Base-by-base conservation (phyloP, 2,888 invertebrate genomes). In the Agriopis aurantiaria region DNA sequence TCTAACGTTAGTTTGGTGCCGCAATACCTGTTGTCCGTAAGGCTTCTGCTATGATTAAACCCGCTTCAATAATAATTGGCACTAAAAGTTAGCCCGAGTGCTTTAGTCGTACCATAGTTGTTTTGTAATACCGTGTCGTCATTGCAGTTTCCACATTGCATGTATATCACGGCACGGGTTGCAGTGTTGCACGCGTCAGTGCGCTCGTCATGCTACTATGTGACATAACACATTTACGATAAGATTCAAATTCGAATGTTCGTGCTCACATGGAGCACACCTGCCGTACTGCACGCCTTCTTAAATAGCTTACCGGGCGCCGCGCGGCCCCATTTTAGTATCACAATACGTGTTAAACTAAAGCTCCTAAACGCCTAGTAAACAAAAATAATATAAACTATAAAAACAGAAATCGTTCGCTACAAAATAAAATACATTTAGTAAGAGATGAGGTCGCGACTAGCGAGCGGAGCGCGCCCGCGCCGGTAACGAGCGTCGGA, bases 341-440 rank as follows among this genome's bases (percentile, higher is more conserved):
- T 92, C 92, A 93, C 92, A 92, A 91, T 90, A 88, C 82, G 87
- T 87, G 90, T 89, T 75, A 86, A 91, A 91, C 89, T 88, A 90
- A 92, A 89, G 87, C 86, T 90, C 89, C 87, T 87, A 86, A 83
- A 85, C 85, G 85, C 83, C 85, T 88, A 85, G 79, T 82, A 88
- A 89, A 89, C 86, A 84, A 84, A 75, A 62, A 75, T 61, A 75
- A 71, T 71, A 75, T 75, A 77, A 82, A 85, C 84, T 84, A 86
- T 88, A 88, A 82, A 89, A 89, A 88, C 87, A 83, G 81, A 86
- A 88, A 89, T 87, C 80, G 78, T 85, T 78, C 77, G 79, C 76
- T 85, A 86, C 40, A 87, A 85, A 85, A 83, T 80, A 88, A 87
- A 85, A 83, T 84, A 85, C 76, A 83, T 82, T 76, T 82, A 83